Conservation (phyloP, 1,140 invertebrate species). For the Drosophila nasuta region DNA sequence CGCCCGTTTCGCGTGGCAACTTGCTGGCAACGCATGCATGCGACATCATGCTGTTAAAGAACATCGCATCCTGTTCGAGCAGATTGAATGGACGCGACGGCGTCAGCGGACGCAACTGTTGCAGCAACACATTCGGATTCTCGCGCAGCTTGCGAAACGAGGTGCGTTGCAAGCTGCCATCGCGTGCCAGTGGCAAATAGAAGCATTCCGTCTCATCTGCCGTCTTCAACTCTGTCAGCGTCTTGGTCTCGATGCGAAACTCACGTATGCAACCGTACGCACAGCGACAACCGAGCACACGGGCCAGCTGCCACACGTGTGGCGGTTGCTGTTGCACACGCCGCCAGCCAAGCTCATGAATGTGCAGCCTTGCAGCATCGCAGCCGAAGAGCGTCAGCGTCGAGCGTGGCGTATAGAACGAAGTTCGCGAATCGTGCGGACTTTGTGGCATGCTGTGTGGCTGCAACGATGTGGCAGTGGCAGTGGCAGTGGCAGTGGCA, state of each 20-base stretch:
- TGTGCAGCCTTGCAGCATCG: constrained; percentile 16
- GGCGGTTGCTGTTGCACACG: background rate
- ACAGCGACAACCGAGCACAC: background rate
- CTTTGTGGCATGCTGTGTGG: background rate
- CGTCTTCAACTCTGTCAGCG: constrained; percentile 64
- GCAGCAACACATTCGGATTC: constrained; percentile 61
- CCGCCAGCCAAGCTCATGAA: constrained; percentile 7
- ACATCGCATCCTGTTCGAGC: constrained; percentile 73
- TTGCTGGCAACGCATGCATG: background rate
- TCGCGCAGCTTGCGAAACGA: constrained; percentile 62
- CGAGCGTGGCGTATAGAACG: constrained; percentile 57
- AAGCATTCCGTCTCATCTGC: constrained; percentile 60
- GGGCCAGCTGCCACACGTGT: background rate
- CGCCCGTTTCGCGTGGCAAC: constrained; percentile 26
- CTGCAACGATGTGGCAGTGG: background rate
- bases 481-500: too few relatives aligned
- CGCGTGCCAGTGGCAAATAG: constrained; percentile 51
- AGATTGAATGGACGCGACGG: constrained; percentile 50
- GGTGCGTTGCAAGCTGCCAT: constrained; percentile 51
- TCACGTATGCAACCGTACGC: constrained; percentile 54
- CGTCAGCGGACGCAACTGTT: constrained; percentile 50
- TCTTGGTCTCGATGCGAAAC: constrained; percentile 67
- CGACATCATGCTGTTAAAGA: constrained; percentile 62
- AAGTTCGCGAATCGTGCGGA: constrained; percentile 16
- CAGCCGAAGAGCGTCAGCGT: background rate